These are phyloP conservation scores for Celastrina argiolus DNA, from an alignment of 2,888 invertebrate species.

Conservation along the genomic window DNA sequence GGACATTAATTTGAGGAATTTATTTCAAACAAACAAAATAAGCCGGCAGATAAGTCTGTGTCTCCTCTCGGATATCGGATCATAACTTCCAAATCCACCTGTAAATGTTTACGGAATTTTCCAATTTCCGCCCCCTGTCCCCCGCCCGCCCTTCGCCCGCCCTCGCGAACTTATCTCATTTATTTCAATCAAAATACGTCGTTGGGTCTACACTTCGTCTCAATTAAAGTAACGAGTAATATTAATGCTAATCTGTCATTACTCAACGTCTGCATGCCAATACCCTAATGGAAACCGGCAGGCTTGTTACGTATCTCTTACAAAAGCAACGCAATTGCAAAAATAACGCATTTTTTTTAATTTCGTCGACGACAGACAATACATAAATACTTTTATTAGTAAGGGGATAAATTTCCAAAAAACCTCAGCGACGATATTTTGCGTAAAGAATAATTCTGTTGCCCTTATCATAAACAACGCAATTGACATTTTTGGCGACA, in stretches of 20 bases:
- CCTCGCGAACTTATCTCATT: slow-evolving; percentile 17
- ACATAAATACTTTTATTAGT: no score
- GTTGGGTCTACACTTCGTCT: slow-evolving; percentile 7
- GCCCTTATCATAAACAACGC: no score
- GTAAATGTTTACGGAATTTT: slow-evolving; percentile 56
- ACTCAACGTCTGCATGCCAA: not conserved
- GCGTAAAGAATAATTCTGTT: no score
- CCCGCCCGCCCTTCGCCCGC: not conserved
- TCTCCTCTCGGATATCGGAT: slow-evolving; percentile 47
- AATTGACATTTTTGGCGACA: no score
- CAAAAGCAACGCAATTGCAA: no score
- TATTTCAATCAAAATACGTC: slow-evolving; percentile 19
- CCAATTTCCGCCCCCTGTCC: slow-evolving; percentile 38
- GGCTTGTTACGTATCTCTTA: no score
- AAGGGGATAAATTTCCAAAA: no score
- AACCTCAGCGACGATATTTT: no score
- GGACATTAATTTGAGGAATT: slow-evolving; percentile 40
- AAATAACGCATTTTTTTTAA: no score
- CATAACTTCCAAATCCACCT: slow-evolving; percentile 63
- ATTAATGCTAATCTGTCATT: not conserved
- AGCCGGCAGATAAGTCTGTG: slow-evolving; percentile 56
- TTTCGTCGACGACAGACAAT: no score
- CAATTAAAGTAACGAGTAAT: slow-evolving; percentile 4
- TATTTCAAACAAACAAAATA: slow-evolving; percentile 59
- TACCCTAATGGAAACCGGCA: not conserved